phyloP scores from a whole-genome alignment of 1,140 invertebrate species.

The Saccostrea glomerata region DNA sequence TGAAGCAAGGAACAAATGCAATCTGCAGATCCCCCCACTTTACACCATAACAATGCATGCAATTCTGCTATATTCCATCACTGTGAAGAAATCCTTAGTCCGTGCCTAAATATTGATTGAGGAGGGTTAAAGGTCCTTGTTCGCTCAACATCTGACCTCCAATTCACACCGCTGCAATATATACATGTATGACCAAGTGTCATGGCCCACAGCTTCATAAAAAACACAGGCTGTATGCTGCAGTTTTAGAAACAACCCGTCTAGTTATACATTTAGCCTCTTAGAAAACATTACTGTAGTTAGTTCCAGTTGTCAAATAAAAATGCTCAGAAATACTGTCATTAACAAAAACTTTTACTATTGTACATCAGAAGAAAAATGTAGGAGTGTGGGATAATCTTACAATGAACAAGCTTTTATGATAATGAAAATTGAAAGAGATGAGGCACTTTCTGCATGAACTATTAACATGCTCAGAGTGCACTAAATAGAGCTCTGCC shows the following conservation, averaged over 20 bases:
- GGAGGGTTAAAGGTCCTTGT: constrained; percentile 30
- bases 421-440: no score
- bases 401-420: no score
- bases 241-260: not conserved
- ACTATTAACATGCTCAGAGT: no score
- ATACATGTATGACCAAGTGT: not conserved
- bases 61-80: not conserved
- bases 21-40: not conserved
- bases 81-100: not conserved
- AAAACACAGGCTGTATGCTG: not conserved
- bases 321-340: no score
- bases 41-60: not conserved
- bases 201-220: not conserved
- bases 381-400: no score
- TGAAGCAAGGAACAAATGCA: constrained; percentile 9
- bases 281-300: not conserved
- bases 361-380: no score
- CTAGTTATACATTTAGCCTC: not conserved
- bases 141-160: constrained; percentile 21
- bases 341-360: no score
- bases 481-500: not conserved
- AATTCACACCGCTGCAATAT: not conserved
- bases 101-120: constrained; percentile 6
- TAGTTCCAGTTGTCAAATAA: no score
- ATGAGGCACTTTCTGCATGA: no score